Evolutionary conservation across 2,888 invertebrate genomes (phyloP).

Genomic region (Cactoblastis cactorum): DNA sequence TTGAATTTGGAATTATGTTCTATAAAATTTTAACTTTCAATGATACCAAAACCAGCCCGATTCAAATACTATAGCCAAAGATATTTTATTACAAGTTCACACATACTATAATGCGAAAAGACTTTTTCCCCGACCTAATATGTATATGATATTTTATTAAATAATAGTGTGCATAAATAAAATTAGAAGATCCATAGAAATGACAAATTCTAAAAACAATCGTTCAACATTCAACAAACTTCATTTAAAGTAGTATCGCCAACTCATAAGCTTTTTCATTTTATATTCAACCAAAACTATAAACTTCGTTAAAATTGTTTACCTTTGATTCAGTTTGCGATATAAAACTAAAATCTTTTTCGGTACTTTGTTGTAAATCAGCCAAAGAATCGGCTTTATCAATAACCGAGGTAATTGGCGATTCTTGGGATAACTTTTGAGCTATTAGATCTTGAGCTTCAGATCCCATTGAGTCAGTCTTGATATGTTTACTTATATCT

Average conservation of each 20-base stretch:
- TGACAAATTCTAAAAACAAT: no score
- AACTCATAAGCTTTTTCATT: not conserved
- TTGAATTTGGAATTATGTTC: no score
- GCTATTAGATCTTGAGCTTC: constrained; percentile 53
- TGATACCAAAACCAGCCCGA: no score
- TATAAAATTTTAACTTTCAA: no score
- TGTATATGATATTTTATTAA: no score
- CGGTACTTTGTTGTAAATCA: constrained; percentile 71
- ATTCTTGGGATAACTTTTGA: constrained; percentile 62
- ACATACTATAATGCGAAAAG: no score
- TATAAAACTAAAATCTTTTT: constrained; percentile 68
- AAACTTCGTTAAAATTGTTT: constrained; percentile 16
- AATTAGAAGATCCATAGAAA: no score
- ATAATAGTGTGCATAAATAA: not conserved
- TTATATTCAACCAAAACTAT: not conserved
- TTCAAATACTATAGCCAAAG: no score
- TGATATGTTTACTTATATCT: constrained; percentile 63
- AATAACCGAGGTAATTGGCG: constrained; percentile 54
- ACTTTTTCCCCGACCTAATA: no score
- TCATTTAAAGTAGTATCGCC: not conserved
- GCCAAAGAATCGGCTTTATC: constrained; percentile 70
- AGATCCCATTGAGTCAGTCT: constrained; percentile 68
- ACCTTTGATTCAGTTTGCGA: constrained; percentile 77
- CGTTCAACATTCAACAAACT: no score
- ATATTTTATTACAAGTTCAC: no score